A percentile compares a stretch with the other conserved stretches of the same genome.
These are phyloP conservation scores for Vanacampus margaritifer DNA, from an alignment of 2,113 vertebrate species.

Conservation along the genomic window DNA sequence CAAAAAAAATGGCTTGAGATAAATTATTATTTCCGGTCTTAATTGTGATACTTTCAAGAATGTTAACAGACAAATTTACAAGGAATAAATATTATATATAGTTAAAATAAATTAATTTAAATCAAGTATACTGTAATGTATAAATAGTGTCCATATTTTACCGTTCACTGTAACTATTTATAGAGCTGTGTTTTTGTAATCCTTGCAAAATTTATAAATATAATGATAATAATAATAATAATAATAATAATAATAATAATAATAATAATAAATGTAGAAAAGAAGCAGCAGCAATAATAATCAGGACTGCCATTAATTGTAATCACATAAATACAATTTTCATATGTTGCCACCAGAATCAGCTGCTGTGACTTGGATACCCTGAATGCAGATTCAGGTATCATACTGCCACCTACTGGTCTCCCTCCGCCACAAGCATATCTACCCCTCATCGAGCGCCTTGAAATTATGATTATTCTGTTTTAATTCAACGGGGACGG, in stretches of 20 bases:
- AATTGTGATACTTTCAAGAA: neutral
- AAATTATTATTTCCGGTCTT: neutral
- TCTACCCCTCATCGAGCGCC: constrained; percentile 12
- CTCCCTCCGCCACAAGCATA: neutral
- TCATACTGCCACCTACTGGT: constrained; percentile 78
- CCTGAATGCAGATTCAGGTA: constrained; percentile 57
- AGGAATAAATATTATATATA: neutral
- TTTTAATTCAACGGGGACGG: constrained; percentile 16
- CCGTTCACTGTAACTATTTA: too few relatives aligned
- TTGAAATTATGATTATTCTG: constrained; percentile 25
- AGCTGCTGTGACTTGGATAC: neutral
- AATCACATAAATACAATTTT: constrained; percentile 16
- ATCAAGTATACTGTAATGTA: neutral
- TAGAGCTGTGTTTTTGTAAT: too few relatives aligned
- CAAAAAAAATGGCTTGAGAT: neutral
- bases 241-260: too few relatives aligned
- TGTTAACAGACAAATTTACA: neutral
- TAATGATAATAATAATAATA: too few relatives aligned
- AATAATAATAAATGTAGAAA: too few relatives aligned
- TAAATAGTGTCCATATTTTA: too few relatives aligned
- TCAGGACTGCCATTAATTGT: neutral
- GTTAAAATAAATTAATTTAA: neutral
- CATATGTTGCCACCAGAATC: neutral
- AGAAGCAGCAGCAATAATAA: neutral
- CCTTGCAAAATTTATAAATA: too few relatives aligned